Conservation (phyloP, 2,888 invertebrate species). For the Apeira syringaria region DNA sequence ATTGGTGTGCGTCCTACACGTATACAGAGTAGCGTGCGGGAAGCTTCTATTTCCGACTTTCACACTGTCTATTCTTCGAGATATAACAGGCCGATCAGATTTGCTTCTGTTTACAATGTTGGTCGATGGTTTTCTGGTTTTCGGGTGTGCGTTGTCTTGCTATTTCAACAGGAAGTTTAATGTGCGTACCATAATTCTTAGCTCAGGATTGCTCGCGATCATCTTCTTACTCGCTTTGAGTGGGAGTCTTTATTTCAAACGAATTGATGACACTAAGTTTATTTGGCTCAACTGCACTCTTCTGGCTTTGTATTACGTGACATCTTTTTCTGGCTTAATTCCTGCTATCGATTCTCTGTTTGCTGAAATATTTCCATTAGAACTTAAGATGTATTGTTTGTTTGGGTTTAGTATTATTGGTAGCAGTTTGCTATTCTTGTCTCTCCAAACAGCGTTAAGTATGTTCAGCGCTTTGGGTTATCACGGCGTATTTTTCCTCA, state of each 20-base stretch:
- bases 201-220: constrained; percentile 9
- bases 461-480: constrained; percentile 34
- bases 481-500: constrained; percentile 36
- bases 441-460: constrained; percentile 27
- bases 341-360: constrained; percentile 35
- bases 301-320: constrained; percentile 23
- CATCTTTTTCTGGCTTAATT: constrained; percentile 28
- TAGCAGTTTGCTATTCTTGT: constrained; percentile 31
- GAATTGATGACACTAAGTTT: constrained; percentile 13
- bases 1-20: constrained; percentile 16
- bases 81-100: constrained; percentile 24
- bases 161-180: constrained; percentile 16
- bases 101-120: constrained; percentile 15
- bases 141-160: constrained; percentile 19
- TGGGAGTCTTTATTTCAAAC: constrained; percentile 14
- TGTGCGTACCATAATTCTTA: constrained; percentile 16
- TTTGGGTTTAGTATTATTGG: constrained; percentile 25
- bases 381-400: constrained; percentile 34
- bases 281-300: constrained; percentile 10
- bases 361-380: constrained; percentile 38
- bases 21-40: constrained; percentile 23
- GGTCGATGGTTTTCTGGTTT: constrained; percentile 19
- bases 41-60: constrained; percentile 26
- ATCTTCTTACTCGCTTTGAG: constrained; percentile 9
- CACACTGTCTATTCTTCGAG: constrained; percentile 29